Conservation (phyloP, 2,113 vertebrate species). For the Progne subis region DNA sequence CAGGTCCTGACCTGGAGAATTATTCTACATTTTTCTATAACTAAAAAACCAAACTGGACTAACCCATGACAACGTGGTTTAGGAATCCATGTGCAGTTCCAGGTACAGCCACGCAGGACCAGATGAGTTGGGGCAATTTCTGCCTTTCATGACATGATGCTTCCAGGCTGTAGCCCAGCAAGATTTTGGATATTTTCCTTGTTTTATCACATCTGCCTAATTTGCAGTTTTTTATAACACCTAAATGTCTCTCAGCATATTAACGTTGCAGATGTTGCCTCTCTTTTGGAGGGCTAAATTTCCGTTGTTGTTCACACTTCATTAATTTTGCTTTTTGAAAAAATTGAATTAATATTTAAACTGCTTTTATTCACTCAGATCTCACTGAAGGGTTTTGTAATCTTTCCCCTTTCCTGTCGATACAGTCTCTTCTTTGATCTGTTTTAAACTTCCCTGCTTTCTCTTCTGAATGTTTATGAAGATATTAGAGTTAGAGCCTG, state of each 20-base stretch:
- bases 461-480: background rate
- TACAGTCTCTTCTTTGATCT: background rate
- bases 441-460: background rate
- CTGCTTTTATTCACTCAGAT: background rate
- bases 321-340: slow-evolving; percentile 12
- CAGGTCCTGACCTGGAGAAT: too few relatives aligned
- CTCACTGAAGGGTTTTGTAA: too few relatives aligned
- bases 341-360: background rate
- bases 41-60: too few relatives aligned
- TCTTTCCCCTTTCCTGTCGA: background rate
- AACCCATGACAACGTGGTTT: background rate
- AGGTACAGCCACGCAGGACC: background rate
- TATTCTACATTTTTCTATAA: too few relatives aligned
- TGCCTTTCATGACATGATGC: background rate
- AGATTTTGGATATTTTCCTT: background rate
- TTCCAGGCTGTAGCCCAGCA: slow-evolving; percentile 4
- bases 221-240: slow-evolving; percentile 2
- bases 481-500: background rate
- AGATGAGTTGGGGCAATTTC: background rate
- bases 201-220: slow-evolving; percentile 28
- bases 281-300: background rate
- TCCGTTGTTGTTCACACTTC: background rate
- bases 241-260: background rate
- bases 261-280: slow-evolving; percentile 16
- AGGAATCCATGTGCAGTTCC: background rate